phyloP scores from a whole-genome alignment of 1,140 invertebrate genomes.

The silkworm (Bombyx mori) region ASM3026992v2 NC_085118.1:8396001-8396500 shows the following conservation, averaged over 20 bases:
- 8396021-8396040: conserved; percentile 92
- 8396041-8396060: conserved; percentile 93
- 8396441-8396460: conserved; percentile 77
- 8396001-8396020: conserved; percentile 96
- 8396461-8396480: conserved; percentile 86
- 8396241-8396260: conserved; percentile 96
- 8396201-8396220: conserved; percentile 83
- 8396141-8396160: conserved; percentile 89
- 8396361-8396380: conserved; percentile 76
- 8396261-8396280: conserved; percentile 88
- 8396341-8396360: conserved; percentile 78
- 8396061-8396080: conserved; percentile 78
- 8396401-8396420: conserved; percentile 87
- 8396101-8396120: conserved; percentile 85
- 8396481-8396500: conserved; percentile 86
- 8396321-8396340: conserved; percentile 80
- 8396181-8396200: conserved; percentile 70
- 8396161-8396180: conserved; percentile 75
- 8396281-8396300: conserved; percentile 95
- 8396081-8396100: conserved; percentile 81
- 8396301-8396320: conserved; percentile 94
- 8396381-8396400: conserved; percentile 82
- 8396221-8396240: conserved; percentile 97
- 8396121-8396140: conserved; percentile 90
- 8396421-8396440: conserved; percentile 74